Evolutionary conservation across 2,113 vertebrate genomes (phyloP), one percentile per base, ranked within the genome.

Genomic region (Cisticola juncidis): DNA sequence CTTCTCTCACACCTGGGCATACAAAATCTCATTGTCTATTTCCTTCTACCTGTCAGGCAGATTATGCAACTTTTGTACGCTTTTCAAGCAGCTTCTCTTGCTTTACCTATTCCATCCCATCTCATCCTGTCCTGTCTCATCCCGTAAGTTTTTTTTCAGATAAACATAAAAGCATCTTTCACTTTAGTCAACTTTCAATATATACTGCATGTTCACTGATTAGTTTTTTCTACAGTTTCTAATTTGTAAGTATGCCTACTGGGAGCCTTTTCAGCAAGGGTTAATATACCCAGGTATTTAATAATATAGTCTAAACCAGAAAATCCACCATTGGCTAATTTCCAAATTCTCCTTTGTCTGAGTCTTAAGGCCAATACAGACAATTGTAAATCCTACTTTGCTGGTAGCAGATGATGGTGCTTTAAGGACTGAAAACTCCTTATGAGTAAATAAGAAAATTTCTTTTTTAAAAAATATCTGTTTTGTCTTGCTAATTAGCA

Each of bases 391-490:
- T 74, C 11, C 28, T 57, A 5, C 25, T 88, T 73, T 83, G 7
- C 4, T 9, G 44, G 45, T 4, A 29, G 44, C 13, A 81, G 28
- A 51, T n/a, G 20, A 72, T 44, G 14, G 71, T 18, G 3, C 11
- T 86, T 88, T 79, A 48, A 88, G 33, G 15, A 72, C n/a, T 0
- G 6, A 86, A 88, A 77, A 4, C 9, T 66, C 9, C 33, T 35
- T 42, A 26, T 4, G 7, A 64, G 5, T 74, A 72, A 89, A 76
- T 23, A 66, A 72, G 0, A 1, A 62, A 68, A 11, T 29, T n/a
- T 14, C 1, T 64, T 76, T 61, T 31, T 5, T 0, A 2, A 16
- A 31, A n/a, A 66, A 28, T 4, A 1, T 29, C 26, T 62, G 3
- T 68, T 82, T 91, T 77, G 3, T 56, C 14, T 9, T 64, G 5